These are phyloP conservation scores for Junco hyemalis DNA, from an alignment of 2,113 vertebrate genomes.

Conservation along the genomic window DNA sequence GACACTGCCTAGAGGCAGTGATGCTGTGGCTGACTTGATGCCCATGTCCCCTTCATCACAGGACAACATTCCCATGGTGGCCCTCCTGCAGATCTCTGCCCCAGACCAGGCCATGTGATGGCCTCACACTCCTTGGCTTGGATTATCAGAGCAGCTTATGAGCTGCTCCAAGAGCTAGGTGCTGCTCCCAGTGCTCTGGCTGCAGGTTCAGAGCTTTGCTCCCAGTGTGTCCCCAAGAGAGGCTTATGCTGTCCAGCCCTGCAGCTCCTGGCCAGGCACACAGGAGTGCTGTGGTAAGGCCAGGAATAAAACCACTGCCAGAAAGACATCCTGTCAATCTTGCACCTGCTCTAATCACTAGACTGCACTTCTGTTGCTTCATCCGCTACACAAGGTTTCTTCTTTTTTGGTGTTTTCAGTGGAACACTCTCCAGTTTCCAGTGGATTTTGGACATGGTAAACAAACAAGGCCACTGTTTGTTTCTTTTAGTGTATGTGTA, in stretches of 20 bases:
- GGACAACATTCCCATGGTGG: not conserved
- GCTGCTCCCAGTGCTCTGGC: not conserved
- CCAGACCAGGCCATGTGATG: accelerated
- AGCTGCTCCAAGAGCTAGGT: not conserved
- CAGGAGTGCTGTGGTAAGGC: constrained; percentile 6
- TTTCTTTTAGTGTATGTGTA: not conserved
- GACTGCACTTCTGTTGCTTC: not conserved
- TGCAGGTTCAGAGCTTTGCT: not conserved
- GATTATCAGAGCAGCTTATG: not conserved
- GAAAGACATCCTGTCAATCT: constrained; percentile 2
- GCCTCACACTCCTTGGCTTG: not conserved
- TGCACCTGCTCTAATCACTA: not conserved
- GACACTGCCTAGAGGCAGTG: too few relatives aligned
- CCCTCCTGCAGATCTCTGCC: not conserved
- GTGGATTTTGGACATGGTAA: not conserved
- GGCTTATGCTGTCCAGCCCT: accelerated
- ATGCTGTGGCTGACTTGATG: not conserved
- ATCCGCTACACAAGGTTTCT: not conserved
- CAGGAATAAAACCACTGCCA: constrained; percentile 8
- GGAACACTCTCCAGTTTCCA: not conserved
- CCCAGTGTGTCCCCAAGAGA: accelerated
- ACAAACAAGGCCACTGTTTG: not conserved
- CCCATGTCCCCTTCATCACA: accelerated
- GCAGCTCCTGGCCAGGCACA: not conserved
- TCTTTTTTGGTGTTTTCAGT: not conserved